A percentile compares a stretch with the other conserved stretches of the same genome.
Conservation (phyloP, 2,113 vertebrate species). For the Oryzias curvinotus region DNA sequence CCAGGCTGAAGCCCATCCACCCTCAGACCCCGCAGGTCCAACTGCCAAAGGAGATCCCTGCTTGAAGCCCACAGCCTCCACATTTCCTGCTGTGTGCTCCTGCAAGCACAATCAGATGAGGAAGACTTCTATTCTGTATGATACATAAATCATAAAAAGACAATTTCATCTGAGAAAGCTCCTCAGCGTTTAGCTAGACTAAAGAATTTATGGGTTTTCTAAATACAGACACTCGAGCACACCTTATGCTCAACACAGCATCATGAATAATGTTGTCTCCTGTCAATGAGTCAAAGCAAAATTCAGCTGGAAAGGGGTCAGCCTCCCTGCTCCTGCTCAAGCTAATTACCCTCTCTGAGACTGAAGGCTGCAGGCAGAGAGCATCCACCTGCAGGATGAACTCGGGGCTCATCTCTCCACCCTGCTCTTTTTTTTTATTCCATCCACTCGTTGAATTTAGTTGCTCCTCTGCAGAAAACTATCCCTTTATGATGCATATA, state of each 20-base stretch:
- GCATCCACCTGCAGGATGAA: slow-evolving; percentile 15
- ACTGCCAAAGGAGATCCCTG: too few relatives aligned
- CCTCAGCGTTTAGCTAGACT: background rate
- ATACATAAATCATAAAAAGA: too few relatives aligned
- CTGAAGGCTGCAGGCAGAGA: slow-evolving; percentile 38
- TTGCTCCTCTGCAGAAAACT: slow-evolving; percentile 20
- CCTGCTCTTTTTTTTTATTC: background rate
- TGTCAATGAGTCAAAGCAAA: slow-evolving; percentile 2
- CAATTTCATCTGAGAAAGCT: background rate
- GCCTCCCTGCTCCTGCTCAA: slow-evolving; percentile 37
- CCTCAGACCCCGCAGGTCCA: too few relatives aligned
- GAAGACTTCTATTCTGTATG: too few relatives aligned
- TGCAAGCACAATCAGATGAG: too few relatives aligned
- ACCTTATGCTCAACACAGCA: slow-evolving; percentile 17
- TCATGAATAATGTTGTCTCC: slow-evolving; percentile 9
- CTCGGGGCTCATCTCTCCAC: slow-evolving; percentile 26
- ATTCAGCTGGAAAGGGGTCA: slow-evolving; percentile 40
- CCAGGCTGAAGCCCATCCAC: too few relatives aligned
- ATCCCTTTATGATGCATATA: slow-evolving; percentile 14
- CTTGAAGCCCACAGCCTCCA: too few relatives aligned
- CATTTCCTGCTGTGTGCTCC: too few relatives aligned
- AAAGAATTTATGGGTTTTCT: background rate
- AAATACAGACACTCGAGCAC: background rate
- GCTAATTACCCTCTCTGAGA: slow-evolving; percentile 64
- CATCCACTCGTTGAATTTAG: slow-evolving; percentile 6